These are phyloP conservation scores for Noctua janthina DNA, from an alignment of 2,888 invertebrate genomes.

Conservation along the genomic window DNA sequence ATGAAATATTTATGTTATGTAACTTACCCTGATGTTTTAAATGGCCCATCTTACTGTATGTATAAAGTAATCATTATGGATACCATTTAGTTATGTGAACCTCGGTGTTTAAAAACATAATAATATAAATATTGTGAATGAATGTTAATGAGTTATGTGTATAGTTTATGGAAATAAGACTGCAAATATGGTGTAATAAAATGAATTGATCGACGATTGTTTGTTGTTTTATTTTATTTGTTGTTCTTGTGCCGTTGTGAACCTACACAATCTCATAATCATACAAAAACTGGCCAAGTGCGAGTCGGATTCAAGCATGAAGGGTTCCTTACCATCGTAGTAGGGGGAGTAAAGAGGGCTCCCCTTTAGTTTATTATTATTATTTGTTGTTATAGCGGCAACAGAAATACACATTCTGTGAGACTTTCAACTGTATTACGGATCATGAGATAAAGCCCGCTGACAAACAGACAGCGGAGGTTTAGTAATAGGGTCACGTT, in stretches of 20 bases:
- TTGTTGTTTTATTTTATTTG: conserved; percentile 39
- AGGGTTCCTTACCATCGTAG: no score
- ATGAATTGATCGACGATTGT: conserved; percentile 43
- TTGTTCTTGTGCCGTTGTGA: neutral
- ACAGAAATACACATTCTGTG: no score
- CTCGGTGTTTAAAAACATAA: conserved; percentile 55
- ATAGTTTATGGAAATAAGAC: conserved; percentile 64
- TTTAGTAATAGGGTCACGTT: no score
- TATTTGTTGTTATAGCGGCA: no score
- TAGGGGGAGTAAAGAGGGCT: no score
- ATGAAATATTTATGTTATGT: neutral
- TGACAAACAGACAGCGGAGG: no score
- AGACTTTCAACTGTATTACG: no score
- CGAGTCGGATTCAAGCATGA: no score
- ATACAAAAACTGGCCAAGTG: no score
- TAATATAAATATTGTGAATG: conserved; percentile 56
- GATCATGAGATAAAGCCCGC: no score
- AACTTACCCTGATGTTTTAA: conserved; percentile 30
- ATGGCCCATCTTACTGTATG: conserved; percentile 33
- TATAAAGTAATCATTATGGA: conserved; percentile 34
- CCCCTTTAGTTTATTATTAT: no score
- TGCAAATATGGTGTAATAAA: conserved; percentile 59
- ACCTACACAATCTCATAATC: neutral
- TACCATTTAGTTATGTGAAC: conserved; percentile 58
- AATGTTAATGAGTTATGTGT: conserved; percentile 54